Evolutionary conservation across 2,797 vertebrate genomes (phyloP).

Genomic region (Sebastes trivittatus): DNA sequence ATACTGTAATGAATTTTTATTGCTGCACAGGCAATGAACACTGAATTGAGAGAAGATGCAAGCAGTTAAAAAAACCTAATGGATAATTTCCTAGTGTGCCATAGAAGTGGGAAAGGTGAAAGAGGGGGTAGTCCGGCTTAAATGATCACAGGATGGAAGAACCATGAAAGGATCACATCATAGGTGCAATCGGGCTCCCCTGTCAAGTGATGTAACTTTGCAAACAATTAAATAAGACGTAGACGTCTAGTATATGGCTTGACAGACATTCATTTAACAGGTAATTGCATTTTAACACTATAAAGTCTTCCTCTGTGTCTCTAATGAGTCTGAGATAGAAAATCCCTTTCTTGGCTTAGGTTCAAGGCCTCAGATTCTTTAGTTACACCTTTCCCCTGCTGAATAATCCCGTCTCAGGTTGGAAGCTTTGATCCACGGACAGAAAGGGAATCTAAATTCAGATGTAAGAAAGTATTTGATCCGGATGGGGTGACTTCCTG

Average conservation of each 20-base stretch:
- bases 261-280: neutral
- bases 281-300: slow-evolving; percentile 18
- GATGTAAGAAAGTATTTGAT: slow-evolving; percentile 59
- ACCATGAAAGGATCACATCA: slow-evolving; percentile 23
- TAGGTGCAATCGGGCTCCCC: neutral
- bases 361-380: slow-evolving; percentile 42
- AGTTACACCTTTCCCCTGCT: slow-evolving; percentile 42
- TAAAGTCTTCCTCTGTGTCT: slow-evolving; percentile 17
- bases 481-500: slow-evolving; percentile 26
- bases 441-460: slow-evolving; percentile 56
- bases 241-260: neutral
- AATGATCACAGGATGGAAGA: slow-evolving; percentile 31
- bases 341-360: slow-evolving; percentile 44
- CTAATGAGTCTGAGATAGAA: slow-evolving; percentile 43
- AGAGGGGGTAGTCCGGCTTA: neutral
- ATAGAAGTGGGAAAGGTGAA: slow-evolving; percentile 35
- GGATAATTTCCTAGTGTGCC: slow-evolving; percentile 62
- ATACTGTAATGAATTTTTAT: slow-evolving; percentile 67
- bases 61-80: slow-evolving; percentile 63
- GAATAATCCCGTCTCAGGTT: slow-evolving; percentile 43
- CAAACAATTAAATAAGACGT: slow-evolving; percentile 12
- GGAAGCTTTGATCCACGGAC: slow-evolving; percentile 64
- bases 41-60: slow-evolving; percentile 45
- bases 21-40: slow-evolving; percentile 56
- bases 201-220: slow-evolving; percentile 17